Evolutionary conservation across 2,113 vertebrate species (phyloP).

Genomic region (Crypturellus undulatus): DNA sequence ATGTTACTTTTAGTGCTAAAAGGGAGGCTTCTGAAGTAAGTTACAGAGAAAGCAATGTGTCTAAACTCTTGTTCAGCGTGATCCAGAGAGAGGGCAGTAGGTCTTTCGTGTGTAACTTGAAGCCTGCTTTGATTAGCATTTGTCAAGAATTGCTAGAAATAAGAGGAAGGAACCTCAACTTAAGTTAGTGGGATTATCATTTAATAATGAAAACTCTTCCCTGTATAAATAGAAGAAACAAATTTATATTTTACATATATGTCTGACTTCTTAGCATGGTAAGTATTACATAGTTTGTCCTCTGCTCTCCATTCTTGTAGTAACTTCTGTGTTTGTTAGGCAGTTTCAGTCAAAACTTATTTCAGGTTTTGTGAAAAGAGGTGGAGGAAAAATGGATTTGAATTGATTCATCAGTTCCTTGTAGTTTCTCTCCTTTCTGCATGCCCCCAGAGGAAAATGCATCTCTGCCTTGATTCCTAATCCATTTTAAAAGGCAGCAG

Average conservation of each 20-base stretch:
- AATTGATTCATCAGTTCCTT: background rate
- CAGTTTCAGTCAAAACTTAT: background rate
- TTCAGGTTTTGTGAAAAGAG: background rate
- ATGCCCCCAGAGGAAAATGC: background rate
- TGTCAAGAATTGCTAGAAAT: background rate
- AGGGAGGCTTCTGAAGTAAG: background rate
- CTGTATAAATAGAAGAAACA: background rate
- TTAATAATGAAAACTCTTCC: background rate
- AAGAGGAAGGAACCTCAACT: background rate
- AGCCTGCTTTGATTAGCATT: background rate
- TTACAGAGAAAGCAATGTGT: background rate
- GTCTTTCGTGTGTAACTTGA: background rate
- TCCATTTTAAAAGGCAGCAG: background rate
- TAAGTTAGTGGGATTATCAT: background rate
- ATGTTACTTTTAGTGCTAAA: background rate
- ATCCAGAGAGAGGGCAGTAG: fast-evolving
- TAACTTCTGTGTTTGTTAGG: background rate
- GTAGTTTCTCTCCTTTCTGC: background rate
- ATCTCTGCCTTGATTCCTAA: background rate
- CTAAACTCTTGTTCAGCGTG: background rate
- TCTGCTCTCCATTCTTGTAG: background rate
- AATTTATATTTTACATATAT: background rate
- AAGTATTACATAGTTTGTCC: background rate
- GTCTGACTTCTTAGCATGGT: background rate
- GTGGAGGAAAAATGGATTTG: background rate